Base-by-base conservation (phyloP, 2,113 vertebrate genomes). In the Pao palembangensis region DNA sequence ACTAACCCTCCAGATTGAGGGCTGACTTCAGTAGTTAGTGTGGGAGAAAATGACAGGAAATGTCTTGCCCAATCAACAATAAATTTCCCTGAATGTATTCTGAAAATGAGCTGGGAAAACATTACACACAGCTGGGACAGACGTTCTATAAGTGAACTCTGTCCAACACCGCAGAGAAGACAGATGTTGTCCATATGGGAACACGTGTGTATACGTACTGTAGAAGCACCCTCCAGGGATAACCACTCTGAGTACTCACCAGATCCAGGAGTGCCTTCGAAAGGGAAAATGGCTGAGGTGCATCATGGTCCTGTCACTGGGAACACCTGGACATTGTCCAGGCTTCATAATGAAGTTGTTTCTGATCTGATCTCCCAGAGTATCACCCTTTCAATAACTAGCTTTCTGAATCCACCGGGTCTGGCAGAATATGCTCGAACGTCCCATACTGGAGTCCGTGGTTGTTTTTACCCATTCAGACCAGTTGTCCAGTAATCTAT, bases 221-320 rank as follows among this genome's bases (percentile, higher is more conserved):
- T 11, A 11, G 10, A 38, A 16, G 43, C 16, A 15, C 43, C 43
- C 16, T 44, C 13, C 43, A 49, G 47, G 17, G 18, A 50, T 16
- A 7, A 20, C 0, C 10, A 50, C 19, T 0, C 16, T 1, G 12
- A 59, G 10, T 62, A 89, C 96, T 98, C 89, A 99, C 97, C 97
- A 98, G 89, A 99, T 99, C 97, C 97, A 99, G 62, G 97, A 99
- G 92, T 99, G 97, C 77, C 97, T 95, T 87, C 97, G 93, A 81
- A 96, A 92, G 59, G 97, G 97, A 71, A 93, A 95, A 81, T 93
- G 93, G 85, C 96, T 94, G 84, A 99, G 93, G 55, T 95, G 94
- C 93, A 95, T 98, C 94, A 96, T 96, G 87, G 92, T 90, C 83
- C 87, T 90, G 81, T 92, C 81, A 89, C 82, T 91, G 88, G 88